Conservation (phyloP, 1,140 invertebrate genomes). For the Liolophura sinensis region DNA sequence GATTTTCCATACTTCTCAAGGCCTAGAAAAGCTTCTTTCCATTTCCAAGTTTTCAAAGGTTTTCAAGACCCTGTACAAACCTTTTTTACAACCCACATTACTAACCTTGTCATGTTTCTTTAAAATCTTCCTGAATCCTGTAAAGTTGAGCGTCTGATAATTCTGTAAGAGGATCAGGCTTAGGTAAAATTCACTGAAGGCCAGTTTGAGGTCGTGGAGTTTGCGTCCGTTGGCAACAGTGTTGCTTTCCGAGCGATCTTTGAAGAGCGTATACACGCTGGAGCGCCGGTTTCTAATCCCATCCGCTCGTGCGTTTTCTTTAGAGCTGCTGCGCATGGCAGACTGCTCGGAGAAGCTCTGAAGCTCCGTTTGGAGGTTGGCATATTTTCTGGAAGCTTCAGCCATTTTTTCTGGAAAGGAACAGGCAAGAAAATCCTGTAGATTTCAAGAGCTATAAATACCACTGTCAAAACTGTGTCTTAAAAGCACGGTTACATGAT, state of each 20-base stretch:
- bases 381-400: conserved; percentile 93
- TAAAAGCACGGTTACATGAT: too few species aligned
- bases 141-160: conserved; percentile 92
- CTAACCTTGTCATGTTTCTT: conserved; percentile 99
- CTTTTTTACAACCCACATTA: background rate
- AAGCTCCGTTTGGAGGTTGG: conserved; percentile 86
- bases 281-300: conserved; percentile 27
- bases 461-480: too few species aligned
- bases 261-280: conserved; percentile 24
- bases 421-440: too few species aligned
- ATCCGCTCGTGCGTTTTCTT: conserved; percentile 16
- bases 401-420: conserved; percentile 86
- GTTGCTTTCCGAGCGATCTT: conserved; percentile 36
- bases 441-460: too few species aligned
- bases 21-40: background rate
- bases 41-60: background rate
- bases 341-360: conserved; percentile 38
- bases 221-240: conserved; percentile 37
- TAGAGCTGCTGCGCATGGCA: conserved; percentile 21
- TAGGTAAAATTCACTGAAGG: conserved; percentile 99
- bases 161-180: conserved; percentile 87
- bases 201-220: conserved; percentile 89
- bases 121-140: conserved; percentile 99
- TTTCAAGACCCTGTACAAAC: background rate
- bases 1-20: background rate